phyloP scores from a whole-genome alignment of 1,140 invertebrate genomes.

The Euura lappo region DNA sequence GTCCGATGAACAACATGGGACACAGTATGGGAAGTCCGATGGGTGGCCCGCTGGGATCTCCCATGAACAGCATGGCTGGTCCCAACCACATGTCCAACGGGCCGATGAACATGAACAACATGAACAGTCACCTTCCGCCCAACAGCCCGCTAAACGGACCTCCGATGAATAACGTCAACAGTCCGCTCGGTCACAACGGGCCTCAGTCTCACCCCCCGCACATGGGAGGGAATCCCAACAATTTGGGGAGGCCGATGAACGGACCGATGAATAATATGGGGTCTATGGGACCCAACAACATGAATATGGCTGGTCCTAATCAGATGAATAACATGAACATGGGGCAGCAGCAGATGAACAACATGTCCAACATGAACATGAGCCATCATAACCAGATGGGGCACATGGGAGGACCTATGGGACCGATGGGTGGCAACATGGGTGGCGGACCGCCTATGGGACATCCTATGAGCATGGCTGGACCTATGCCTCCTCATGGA shows the following conservation, averaged over 20 bases:
- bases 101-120: slow-evolving; percentile 59
- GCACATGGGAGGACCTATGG: slow-evolving; percentile 69
- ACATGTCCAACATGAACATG: slow-evolving; percentile 65
- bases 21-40: slow-evolving; percentile 59
- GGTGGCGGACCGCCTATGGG: slow-evolving; percentile 54
- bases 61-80: slow-evolving; percentile 56
- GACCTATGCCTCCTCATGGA: slow-evolving; percentile 56
- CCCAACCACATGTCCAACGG: slow-evolving; percentile 55
- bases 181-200: slow-evolving; percentile 56
- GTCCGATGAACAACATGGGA: slow-evolving; percentile 60
- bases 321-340: slow-evolving; percentile 60
- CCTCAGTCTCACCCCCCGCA: slow-evolving; percentile 64
- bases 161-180: slow-evolving; percentile 57
- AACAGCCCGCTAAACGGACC: slow-evolving; percentile 57
- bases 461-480: slow-evolving; percentile 57
- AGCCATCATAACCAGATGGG: slow-evolving; percentile 62
- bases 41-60: slow-evolving; percentile 55
- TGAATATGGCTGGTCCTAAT: slow-evolving; percentile 54
- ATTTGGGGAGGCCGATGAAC: slow-evolving; percentile 65
- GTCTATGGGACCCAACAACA: slow-evolving; percentile 62
- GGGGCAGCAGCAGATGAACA: slow-evolving; percentile 62
- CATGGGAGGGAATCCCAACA: slow-evolving; percentile 62
- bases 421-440: slow-evolving; percentile 55
- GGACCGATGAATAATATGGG: slow-evolving; percentile 68
- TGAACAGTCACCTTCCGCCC: slow-evolving; percentile 57